Percentiles rank a stretch among this genome's conserved stretches.
Evolutionary conservation across 2,113 vertebrate species (phyloP).

Genomic region (Nibea albiflora): DNA sequence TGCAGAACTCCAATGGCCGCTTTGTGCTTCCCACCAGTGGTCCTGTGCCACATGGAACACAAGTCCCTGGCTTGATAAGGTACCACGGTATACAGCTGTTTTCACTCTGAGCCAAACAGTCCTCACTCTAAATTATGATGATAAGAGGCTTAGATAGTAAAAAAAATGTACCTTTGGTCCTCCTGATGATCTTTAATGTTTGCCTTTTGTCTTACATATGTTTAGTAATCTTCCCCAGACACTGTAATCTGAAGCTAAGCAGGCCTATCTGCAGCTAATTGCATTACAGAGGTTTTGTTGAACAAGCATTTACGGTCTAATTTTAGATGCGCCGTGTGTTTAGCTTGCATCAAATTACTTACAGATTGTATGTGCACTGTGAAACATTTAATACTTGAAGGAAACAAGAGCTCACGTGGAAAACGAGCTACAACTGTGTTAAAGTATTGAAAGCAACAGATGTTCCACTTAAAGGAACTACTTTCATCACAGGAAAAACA

Average conservation of each 20-base stretch:
- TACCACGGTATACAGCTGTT: conserved; percentile 57
- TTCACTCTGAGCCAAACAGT: neutral
- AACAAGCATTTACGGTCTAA: conserved; percentile 57
- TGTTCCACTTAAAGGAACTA: neutral
- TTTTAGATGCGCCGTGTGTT: conserved; percentile 53
- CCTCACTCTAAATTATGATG: neutral
- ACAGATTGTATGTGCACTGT: conserved; percentile 27
- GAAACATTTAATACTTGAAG: neutral
- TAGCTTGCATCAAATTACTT: conserved; percentile 26
- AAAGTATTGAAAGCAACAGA: neutral
- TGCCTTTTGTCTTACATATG: conserved; percentile 7
- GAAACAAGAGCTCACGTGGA: neutral
- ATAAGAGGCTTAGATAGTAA: neutral
- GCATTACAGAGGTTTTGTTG: conserved; percentile 66
- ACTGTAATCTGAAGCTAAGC: conserved; percentile 39
- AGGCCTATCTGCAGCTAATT: conserved; percentile 62
- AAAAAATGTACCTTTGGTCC: conserved; percentile 9
- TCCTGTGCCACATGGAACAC: conserved; percentile 92
- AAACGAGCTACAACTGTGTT: neutral
- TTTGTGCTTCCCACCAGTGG: conserved; percentile 94
- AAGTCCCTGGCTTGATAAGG: conserved; percentile 94
- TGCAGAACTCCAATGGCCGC: conserved; percentile 96
- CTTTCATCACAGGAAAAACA: neutral
- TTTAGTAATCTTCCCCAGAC: conserved; percentile 7
- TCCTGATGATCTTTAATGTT: conserved; percentile 7